Evolutionary conservation across 92 coral and sea anemone genomes (phyloP).

Genomic region (Zoanthus solanderi): DNA sequence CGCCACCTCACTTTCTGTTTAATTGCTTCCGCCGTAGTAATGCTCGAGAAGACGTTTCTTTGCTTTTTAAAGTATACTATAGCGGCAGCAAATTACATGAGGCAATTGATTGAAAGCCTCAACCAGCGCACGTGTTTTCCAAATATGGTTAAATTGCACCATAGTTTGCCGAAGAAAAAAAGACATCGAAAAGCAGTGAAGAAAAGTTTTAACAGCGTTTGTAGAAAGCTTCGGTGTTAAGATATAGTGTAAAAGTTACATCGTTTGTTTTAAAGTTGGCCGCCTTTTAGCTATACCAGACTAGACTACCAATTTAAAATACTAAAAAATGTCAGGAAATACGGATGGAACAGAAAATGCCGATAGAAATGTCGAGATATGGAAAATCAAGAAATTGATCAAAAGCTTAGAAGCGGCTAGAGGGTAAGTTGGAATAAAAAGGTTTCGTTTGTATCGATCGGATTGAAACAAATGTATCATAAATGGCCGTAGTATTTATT

Average conservation of each 20-base stretch:
- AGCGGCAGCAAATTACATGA: no score
- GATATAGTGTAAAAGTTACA: background rate
- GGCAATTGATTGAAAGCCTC: no score
- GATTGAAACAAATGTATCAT: background rate
- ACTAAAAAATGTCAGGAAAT: slow-evolving; percentile 16
- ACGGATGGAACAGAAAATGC: slow-evolving; percentile 93
- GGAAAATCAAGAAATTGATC: slow-evolving; percentile 97
- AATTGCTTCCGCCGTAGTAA: no score
- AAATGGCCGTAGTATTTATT: background rate
- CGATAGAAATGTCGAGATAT: slow-evolving; percentile 98
- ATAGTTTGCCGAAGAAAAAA: slow-evolving; percentile 51
- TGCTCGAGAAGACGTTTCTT: no score
- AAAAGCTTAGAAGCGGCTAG: slow-evolving; percentile 99
- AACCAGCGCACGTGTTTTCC: slow-evolving; percentile 84
- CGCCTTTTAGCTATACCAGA: background rate
- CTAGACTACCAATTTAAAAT: background rate
- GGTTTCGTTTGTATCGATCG: background rate
- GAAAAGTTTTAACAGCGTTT: background rate
- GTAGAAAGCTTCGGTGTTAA: background rate
- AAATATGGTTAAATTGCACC: slow-evolving; percentile 98
- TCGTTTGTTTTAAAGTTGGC: background rate
- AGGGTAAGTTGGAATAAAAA: slow-evolving; percentile 72
- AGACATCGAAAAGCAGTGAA: background rate
- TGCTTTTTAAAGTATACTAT: no score
- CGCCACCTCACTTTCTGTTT: no score